These are phyloP conservation scores for Oscheius sp. DNA, from an alignment of 2,888 invertebrate genomes.

Conservation along the genomic window DNA sequence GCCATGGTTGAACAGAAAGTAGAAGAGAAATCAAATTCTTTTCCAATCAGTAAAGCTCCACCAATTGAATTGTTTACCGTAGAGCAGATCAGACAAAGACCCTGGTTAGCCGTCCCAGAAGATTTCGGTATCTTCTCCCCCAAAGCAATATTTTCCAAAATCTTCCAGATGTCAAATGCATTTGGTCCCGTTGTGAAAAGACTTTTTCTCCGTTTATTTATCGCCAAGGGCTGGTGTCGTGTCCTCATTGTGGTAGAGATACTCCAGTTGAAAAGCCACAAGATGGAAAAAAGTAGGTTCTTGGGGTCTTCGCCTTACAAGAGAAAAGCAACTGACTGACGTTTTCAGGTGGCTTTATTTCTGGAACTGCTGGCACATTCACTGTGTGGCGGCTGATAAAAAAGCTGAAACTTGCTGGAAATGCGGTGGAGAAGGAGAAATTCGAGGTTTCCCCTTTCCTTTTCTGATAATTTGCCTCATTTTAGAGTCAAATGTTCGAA, in stretches of 20 bases:
- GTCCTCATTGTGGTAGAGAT: neutral
- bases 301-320: neutral
- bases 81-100: neutral
- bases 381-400: neutral
- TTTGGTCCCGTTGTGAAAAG: slow-evolving; percentile 1
- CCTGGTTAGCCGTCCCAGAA: neutral
- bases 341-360: neutral
- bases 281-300: neutral
- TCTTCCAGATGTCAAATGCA: neutral
- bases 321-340: neutral
- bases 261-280: neutral
- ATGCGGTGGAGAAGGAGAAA: neutral
- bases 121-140: neutral
- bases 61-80: neutral
- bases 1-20: too few species aligned
- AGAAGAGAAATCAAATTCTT: too few species aligned
- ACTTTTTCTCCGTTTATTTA: neutral
- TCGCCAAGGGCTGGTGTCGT: neutral
- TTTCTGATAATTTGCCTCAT: neutral
- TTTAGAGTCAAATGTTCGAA: neutral
- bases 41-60: too few species aligned
- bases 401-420: neutral
- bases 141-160: too few species aligned
- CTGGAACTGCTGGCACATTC: slow-evolving; percentile 5
- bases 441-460: neutral